Conservation (phyloP, 2,797 vertebrate species). For the Schizopygopsis malacanthus region DNA sequence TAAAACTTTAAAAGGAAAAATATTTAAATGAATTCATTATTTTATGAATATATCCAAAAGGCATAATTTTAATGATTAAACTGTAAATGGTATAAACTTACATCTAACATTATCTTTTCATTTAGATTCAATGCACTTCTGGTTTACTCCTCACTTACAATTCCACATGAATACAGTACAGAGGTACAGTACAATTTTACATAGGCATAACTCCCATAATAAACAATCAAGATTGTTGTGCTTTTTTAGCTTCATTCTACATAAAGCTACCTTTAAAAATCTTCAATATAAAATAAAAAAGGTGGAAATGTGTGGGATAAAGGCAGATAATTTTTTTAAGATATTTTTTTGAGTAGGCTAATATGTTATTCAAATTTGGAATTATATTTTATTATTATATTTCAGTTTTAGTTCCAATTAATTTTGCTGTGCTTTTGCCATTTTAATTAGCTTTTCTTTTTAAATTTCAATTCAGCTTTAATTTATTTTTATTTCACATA, state of each 20-base stretch:
- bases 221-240: background rate
- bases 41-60: background rate
- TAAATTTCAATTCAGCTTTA: background rate
- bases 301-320: background rate
- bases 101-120: background rate
- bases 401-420: no score
- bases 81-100: background rate
- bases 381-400: no score
- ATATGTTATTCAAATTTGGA: no score
- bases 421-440: no score
- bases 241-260: background rate
- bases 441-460: background rate
- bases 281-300: background rate
- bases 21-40: no score
- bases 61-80: background rate
- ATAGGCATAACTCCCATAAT: background rate
- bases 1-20: no score
- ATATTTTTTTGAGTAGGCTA: no score
- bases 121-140: background rate
- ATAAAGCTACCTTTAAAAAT: no score
- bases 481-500: background rate
- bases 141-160: background rate
- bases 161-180: background rate
- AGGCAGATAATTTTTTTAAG: background rate
- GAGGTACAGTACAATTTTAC: no score